Evolutionary conservation across 2,888 invertebrate species (phyloP).

Genomic region (Anticlea derivata): DNA sequence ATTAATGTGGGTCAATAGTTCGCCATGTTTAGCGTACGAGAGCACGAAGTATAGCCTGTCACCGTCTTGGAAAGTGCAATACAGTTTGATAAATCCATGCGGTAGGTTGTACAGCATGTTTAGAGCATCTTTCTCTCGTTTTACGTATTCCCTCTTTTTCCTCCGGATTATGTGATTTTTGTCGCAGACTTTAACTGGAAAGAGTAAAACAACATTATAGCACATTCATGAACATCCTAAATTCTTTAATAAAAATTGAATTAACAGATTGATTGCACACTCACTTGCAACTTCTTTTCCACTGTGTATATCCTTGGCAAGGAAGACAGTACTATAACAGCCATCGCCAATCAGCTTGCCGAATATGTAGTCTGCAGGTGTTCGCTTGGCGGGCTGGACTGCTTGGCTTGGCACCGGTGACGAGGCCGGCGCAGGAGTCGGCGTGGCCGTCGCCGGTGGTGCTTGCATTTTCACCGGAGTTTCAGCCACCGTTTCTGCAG

Average conservation of each 20-base stretch:
- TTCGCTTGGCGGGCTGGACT: slow-evolving; percentile 84
- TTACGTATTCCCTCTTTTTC: slow-evolving; percentile 96
- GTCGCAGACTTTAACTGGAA: slow-evolving; percentile 98
- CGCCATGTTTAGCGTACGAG: slow-evolving; percentile 97
- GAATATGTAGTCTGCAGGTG: slow-evolving; percentile 96
- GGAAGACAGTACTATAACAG: slow-evolving; percentile 97
- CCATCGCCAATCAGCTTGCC: slow-evolving; percentile 98
- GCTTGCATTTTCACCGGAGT: slow-evolving; percentile 80
- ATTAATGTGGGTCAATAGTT: slow-evolving; percentile 95
- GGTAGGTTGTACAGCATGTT: slow-evolving; percentile 91
- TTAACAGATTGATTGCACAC: slow-evolving; percentile 58
- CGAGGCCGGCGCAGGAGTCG: slow-evolving; percentile 65
- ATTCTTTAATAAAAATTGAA: neutral
- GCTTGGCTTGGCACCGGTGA: slow-evolving; percentile 72
- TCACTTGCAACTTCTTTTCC: slow-evolving; percentile 97
- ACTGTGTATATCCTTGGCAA: slow-evolving; percentile 95
- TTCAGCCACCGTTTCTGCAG: slow-evolving; percentile 78
- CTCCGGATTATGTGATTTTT: slow-evolving; percentile 96
- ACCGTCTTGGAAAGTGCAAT: slow-evolving; percentile 98
- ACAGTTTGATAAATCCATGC: slow-evolving; percentile 96
- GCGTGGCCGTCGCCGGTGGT: slow-evolving; percentile 70
- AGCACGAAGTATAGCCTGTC: slow-evolving; percentile 97
- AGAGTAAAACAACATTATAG: slow-evolving; percentile 18
- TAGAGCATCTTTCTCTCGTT: slow-evolving; percentile 96
- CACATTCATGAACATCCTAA: neutral